Percentiles rank a stretch among this genome's conserved stretches.
phyloP scores from a whole-genome alignment of 2,797 vertebrate species.

The Lates japonicus region DNA sequence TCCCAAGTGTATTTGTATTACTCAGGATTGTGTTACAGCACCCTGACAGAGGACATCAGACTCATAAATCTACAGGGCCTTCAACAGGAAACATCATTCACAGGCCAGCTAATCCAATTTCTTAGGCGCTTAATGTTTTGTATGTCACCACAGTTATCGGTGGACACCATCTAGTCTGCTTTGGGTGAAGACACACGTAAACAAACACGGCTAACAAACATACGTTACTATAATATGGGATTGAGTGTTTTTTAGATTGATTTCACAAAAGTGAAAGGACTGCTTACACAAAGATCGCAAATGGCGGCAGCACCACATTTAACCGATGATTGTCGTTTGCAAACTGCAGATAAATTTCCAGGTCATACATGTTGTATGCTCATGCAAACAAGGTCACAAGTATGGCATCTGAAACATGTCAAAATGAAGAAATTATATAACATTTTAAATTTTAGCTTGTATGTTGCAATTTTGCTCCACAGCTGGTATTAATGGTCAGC shows the following conservation, averaged over 20 bases:
- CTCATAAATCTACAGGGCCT: slow-evolving; percentile 59
- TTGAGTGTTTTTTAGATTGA: background rate
- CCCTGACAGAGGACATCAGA: slow-evolving; percentile 55
- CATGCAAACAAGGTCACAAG: background rate
- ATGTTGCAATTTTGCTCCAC: background rate
- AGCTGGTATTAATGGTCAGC: background rate
- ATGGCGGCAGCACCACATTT: slow-evolving; percentile 5
- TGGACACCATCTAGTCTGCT: slow-evolving; percentile 53
- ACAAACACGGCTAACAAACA: slow-evolving; percentile 53
- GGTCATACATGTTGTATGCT: background rate
- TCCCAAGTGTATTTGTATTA: slow-evolving; percentile 50
- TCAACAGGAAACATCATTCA: slow-evolving; percentile 63
- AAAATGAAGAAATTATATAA: background rate
- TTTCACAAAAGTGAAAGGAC: slow-evolving; percentile 23
- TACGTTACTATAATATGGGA: background rate
- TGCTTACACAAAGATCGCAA: slow-evolving; percentile 11
- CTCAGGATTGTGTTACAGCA: slow-evolving; percentile 59
- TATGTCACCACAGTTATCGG: slow-evolving; percentile 64
- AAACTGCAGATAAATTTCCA: background rate
- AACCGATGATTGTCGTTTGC: background rate
- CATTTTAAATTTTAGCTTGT: background rate
- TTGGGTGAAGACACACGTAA: slow-evolving; percentile 25
- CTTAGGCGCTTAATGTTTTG: slow-evolving; percentile 56
- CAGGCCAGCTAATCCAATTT: slow-evolving; percentile 72
- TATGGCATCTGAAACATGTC: background rate